Base-by-base conservation (phyloP, 2,797 vertebrate genomes). In the Petrocephalus schoutedeni region DNA sequence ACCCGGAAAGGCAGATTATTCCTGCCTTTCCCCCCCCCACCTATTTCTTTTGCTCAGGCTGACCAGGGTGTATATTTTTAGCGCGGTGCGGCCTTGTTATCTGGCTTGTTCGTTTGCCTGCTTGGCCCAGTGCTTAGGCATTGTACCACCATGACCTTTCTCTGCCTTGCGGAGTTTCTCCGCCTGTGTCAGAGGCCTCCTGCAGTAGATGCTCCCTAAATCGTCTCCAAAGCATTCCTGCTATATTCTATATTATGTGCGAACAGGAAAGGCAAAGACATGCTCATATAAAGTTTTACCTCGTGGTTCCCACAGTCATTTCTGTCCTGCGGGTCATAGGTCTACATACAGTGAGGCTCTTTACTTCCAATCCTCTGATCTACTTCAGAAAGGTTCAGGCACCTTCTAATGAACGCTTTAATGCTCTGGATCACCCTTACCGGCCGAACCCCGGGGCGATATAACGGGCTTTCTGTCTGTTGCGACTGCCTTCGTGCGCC, bases 1-100 rank as follows among this genome's bases (percentile, higher is more conserved):
- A 93, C 93, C 96, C 94, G 95, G 94, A 92, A 96, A 95, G 95
- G 96, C 96, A 96, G 96, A 97, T 96, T 96, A 96, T 95, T 95
- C 93, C 92, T 92, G 93, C 94, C 91, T 84, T 91, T 49, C 71
- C 54, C 49, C 58, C 87, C 58, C 87, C 86, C 58, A 2, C 80
- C 87, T 87, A 59, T 87, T 88, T 92, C 92, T 93, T 91, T 94
- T 89, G 92, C 93, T 91, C 92, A 45, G 90, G 91, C 91, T 92
- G 91, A 91, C 83, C 90, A 91, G 91, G 90, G 89, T 90, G 90
- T 92, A 92, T 96, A 96, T 96, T 95, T 96, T 96, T 96, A 95
- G 96, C 91, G 89, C 90, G 88, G 93, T 92, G 92, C 89, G 90
- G 93, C 77, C 87, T 91, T 88, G 91, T 94, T 96, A 96, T 96